A percentile compares a stretch with the other conserved stretches of the same genome.
phyloP scores from a whole-genome alignment of 2,888 invertebrate species.

The Ypsolopha scabrella region DNA sequence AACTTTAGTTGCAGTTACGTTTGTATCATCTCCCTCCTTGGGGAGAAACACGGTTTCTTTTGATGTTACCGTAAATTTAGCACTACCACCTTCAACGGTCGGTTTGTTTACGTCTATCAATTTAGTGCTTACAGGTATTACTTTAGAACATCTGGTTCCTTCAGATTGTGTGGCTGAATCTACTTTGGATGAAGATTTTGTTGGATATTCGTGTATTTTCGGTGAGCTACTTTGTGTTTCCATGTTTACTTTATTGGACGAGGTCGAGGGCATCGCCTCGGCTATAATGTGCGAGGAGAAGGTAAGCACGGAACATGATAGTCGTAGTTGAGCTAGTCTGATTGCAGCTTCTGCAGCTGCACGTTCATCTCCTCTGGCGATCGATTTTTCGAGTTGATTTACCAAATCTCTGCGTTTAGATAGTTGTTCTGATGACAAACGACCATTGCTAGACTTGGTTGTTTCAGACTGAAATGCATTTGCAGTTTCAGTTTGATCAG shows the following conservation, averaged over 20 bases:
- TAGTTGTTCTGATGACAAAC: not conserved
- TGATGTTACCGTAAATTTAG: not conserved
- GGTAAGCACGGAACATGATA: conserved; percentile 76
- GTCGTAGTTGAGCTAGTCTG: conserved; percentile 80
- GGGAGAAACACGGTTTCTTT: not conserved
- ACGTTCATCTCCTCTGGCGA: conserved; percentile 80
- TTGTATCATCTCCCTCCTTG: not conserved
- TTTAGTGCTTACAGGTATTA: not conserved
- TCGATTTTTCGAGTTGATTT: conserved; percentile 80
- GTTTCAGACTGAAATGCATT: too few species aligned
- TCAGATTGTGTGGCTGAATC: conserved; percentile 2
- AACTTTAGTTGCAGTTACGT: not conserved
- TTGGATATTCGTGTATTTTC: not conserved
- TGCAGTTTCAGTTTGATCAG: too few species aligned
- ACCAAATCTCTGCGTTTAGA: conserved; percentile 57
- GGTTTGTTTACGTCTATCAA: too few species aligned
- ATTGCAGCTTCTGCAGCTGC: conserved; percentile 82
- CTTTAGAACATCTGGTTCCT: not conserved
- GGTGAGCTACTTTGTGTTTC: not conserved
- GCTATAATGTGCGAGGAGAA: conserved; percentile 52
- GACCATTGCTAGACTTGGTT: not conserved
- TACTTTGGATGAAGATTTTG: not conserved
- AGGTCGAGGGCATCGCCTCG: not conserved
- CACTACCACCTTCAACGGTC: too few species aligned
- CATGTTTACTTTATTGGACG: too few species aligned